Percentiles rank a stretch among this genome's conserved stretches.
These are phyloP conservation scores for Sapajus apella DNA, from an alignment of 2,113 vertebrate species.

Conservation along the genomic window DNA sequence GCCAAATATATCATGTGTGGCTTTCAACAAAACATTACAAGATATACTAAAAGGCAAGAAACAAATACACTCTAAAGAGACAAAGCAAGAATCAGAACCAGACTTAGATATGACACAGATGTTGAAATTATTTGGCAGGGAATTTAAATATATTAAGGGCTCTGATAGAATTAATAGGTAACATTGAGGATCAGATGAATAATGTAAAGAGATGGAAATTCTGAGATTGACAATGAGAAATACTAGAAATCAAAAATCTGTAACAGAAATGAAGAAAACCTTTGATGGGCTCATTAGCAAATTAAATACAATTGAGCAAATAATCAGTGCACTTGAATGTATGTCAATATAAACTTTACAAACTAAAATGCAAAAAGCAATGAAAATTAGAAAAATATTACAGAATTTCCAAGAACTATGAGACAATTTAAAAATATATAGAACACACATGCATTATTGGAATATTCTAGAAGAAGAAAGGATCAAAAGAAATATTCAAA, in stretches of 20 bases:
- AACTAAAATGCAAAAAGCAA: not conserved
- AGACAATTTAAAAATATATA: not conserved
- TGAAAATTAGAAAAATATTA: not conserved
- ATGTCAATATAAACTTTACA: not conserved
- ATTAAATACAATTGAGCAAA: not conserved
- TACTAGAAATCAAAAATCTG: not conserved
- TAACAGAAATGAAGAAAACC: not conserved
- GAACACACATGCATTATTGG: not conserved
- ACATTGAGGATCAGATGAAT: not conserved
- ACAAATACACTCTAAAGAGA: not conserved
- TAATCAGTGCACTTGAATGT: not conserved
- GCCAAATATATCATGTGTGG: not conserved
- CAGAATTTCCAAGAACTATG: not conserved
- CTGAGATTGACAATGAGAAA: not conserved
- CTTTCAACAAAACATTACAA: not conserved
- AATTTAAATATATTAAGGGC: not conserved
- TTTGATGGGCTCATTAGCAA: not conserved
- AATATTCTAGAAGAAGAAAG: not conserved
- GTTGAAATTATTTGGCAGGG: not conserved
- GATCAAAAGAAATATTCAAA: not conserved
- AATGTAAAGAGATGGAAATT: not conserved
- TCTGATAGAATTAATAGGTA: not conserved
- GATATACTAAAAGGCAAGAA: not conserved
- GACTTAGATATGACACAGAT: not conserved
- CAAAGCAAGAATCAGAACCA: not conserved